Percentiles rank a stretch among this genome's conserved stretches.
Evolutionary conservation across 2,888 invertebrate genomes (phyloP).

Genomic region (Hedya salicella): DNA sequence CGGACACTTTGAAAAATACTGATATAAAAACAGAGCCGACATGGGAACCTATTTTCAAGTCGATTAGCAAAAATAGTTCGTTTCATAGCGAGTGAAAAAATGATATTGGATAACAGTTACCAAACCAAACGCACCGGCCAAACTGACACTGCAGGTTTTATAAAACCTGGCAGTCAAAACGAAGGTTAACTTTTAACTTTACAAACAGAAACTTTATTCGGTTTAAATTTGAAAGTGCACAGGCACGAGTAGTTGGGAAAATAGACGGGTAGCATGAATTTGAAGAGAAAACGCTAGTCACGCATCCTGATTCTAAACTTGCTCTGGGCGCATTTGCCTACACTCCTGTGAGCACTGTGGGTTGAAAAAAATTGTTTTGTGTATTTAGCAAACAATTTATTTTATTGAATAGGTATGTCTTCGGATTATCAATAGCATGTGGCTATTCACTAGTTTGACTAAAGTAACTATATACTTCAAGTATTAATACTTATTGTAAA

Average conservation of each 20-base stretch:
- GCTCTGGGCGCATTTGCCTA: slow-evolving; percentile 26
- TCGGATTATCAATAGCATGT: too few relatives aligned
- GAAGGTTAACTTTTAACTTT: slow-evolving; percentile 10
- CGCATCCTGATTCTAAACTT: slow-evolving; percentile 29
- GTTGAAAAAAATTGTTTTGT: background rate
- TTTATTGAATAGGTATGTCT: background rate
- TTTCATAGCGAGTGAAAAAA: background rate
- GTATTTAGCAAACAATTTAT: background rate
- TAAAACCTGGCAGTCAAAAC: background rate
- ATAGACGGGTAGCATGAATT: slow-evolving; percentile 21
- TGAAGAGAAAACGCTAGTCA: slow-evolving; percentile 28
- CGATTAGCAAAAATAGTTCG: too few relatives aligned
- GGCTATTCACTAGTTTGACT: too few relatives aligned
- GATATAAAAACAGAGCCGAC: too few relatives aligned
- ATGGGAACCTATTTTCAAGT: too few relatives aligned
- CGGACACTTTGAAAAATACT: too few relatives aligned
- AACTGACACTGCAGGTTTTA: background rate
- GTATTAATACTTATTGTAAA: too few relatives aligned
- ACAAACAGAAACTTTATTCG: slow-evolving; percentile 23
- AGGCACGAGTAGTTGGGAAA: slow-evolving; percentile 13
- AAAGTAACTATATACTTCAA: too few relatives aligned
- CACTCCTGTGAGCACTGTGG: background rate
- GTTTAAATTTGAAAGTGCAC: slow-evolving; percentile 19
- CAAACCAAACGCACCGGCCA: background rate
- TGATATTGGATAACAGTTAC: background rate